Base-by-base conservation (phyloP, 2,797 vertebrate genomes). In the Taenioides sp. region DNA sequence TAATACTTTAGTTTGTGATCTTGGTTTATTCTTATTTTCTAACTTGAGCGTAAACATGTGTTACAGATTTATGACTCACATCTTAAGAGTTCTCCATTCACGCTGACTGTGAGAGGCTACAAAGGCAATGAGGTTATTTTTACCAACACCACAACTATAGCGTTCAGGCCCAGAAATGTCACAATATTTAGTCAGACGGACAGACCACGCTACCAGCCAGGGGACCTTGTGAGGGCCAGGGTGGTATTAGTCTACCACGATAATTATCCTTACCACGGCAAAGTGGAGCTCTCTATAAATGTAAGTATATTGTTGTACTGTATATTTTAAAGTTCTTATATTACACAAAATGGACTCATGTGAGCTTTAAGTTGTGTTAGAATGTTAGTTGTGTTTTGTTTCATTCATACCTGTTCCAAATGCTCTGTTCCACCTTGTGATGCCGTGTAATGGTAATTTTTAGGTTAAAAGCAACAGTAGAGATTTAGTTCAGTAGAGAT, bases 181-280 rank as follows among this genome's bases (percentile, higher is more conserved):
- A 82, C 80, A 66, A 79, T 69, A 74, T 70, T 91, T 61, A 85
- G 91, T 60, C 92, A 92, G 72, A 94, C 86, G 0, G 87, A 92
- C 80, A 76, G 73, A 70, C 70, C 72, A 0, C 52, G 1, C 28
- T 94, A 92, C 83, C 82, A 68, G 16, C 89, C 89, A 0, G 91
- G 85, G 0, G 80, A 93, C 16, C 54, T 2, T 0, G 80, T 94
- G 71, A 81, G 50, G 80, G 71, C 87, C 62, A 62, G 92, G 72
- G 47, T 83, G 0, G 80, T 88, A 60, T 86, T 72, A 4, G 75
- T 92, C 7, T 77, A 71, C 34, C 5, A 78, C 62, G 84, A 92
- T 71, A 88, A 90, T 25, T 69, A 0, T 43, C 91, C 89, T 0
- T 87, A 88, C 76, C 71, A 69, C 75, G 90, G 74, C 69, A 40